Conservation (phyloP, 2,113 vertebrate species). For the Crypturellus undulatus region DNA sequence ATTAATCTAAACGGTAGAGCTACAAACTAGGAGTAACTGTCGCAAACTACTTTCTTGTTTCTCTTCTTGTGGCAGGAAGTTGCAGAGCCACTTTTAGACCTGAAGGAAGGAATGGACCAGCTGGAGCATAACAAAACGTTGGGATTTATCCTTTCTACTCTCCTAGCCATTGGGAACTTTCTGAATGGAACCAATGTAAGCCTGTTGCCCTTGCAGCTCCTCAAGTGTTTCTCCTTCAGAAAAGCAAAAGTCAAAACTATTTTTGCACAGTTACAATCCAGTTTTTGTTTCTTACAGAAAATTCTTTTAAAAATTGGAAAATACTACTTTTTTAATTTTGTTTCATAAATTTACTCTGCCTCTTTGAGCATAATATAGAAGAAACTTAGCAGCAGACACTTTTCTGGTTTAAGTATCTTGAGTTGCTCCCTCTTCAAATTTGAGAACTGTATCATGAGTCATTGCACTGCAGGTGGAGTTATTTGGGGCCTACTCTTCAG, state of each 20-base stretch:
- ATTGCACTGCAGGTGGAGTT: background rate
- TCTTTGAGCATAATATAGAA: background rate
- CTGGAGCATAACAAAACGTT: slow-evolving; percentile 96
- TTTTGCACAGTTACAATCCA: background rate
- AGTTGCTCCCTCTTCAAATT: background rate
- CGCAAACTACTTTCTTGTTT: slow-evolving; percentile 2
- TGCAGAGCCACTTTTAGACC: slow-evolving; percentile 94
- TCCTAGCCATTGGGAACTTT: slow-evolving; percentile 96
- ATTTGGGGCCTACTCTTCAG: background rate
- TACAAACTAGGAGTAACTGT: background rate
- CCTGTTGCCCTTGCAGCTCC: background rate
- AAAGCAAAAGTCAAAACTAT: background rate
- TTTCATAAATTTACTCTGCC: background rate
- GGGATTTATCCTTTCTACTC: slow-evolving; percentile 91
- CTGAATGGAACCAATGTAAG: slow-evolving; percentile 97
- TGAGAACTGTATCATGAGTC: background rate
- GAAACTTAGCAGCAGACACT: background rate
- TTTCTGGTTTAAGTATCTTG: background rate
- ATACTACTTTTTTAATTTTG: background rate
- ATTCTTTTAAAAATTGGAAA: background rate
- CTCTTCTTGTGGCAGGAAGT: slow-evolving; percentile 86
- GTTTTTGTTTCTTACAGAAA: background rate
- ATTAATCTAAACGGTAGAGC: slow-evolving; percentile 44
- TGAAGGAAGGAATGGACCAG: slow-evolving; percentile 99
- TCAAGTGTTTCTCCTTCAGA: background rate